Evolutionary conservation across 2,888 invertebrate species (phyloP).

Genomic region (Pristionchus entomophagus): DNA sequence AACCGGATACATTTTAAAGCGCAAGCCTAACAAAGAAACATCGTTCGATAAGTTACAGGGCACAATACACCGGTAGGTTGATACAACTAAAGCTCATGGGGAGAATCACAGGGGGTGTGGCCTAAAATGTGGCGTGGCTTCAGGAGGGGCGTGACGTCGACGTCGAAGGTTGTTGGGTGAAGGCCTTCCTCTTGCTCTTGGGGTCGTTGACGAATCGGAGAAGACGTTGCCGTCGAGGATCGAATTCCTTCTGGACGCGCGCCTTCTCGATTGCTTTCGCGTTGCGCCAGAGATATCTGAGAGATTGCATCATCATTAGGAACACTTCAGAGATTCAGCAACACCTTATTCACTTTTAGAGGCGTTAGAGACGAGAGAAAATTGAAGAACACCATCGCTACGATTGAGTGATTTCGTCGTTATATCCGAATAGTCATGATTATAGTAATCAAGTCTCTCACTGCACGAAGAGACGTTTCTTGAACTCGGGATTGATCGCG

Average conservation of each 20-base stretch:
- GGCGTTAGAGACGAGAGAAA: too few relatives aligned
- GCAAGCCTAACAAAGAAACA: background rate
- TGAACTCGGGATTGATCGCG: conserved; percentile 31
- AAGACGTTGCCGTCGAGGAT: conserved; percentile 72
- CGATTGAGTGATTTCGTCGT: too few relatives aligned
- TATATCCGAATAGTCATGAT: too few relatives aligned
- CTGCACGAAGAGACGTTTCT: conserved; percentile 47
- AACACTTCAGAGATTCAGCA: background rate
- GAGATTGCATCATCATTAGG: background rate
- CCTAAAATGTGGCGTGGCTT: background rate
- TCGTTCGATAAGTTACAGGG: background rate
- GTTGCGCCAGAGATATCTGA: conserved; percentile 74
- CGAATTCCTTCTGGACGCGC: conserved; percentile 74
- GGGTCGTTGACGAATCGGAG: conserved; percentile 73
- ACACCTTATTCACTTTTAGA: too few relatives aligned
- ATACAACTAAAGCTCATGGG: background rate
- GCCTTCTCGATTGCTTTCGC: conserved; percentile 75
- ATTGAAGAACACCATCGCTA: too few relatives aligned
- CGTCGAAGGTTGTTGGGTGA: conserved; percentile 5
- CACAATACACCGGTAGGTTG: background rate
- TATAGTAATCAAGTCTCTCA: background rate
- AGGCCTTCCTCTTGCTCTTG: conserved; percentile 58
- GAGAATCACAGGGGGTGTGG: background rate
- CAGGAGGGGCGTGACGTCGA: background rate
- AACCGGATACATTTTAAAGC: conserved; percentile 1